These are phyloP conservation scores for Pseudorhiza aurosa DNA, from an alignment of 30 jellyfish, hydroid and myxozoan genomes.

Conservation along the genomic window DNA sequence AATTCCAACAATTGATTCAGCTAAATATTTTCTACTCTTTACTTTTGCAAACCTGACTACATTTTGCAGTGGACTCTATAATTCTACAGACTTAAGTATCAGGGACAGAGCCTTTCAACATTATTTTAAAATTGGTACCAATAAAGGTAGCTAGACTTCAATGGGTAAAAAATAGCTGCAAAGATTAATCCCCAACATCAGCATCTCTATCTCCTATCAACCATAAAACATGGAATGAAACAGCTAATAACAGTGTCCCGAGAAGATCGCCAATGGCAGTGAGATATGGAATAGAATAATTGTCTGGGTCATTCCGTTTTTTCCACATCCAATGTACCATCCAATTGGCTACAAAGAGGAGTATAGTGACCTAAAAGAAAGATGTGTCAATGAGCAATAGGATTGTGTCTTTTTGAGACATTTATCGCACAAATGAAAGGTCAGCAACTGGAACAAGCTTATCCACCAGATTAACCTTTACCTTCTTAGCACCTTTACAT, in stretches of 20 bases:
- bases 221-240: constrained; percentile 82
- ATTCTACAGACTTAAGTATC: too few species aligned
- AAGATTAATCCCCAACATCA: constrained; percentile 75
- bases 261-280: constrained; percentile 98
- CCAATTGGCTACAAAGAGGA: constrained; percentile 90
- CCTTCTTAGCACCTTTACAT: too few species aligned
- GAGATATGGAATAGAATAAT: constrained; percentile 85
- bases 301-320: constrained; percentile 92
- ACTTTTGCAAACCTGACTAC: too few species aligned
- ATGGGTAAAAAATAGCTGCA: not conserved
- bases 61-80: too few species aligned
- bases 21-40: too few species aligned
- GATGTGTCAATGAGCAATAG: too few species aligned
- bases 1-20: too few species aligned
- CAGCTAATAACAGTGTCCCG: constrained; percentile 89
- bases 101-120: too few species aligned
- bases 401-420: too few species aligned
- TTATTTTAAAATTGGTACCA: not conserved
- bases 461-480: too few species aligned
- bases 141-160: not conserved
- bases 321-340: constrained; percentile 98
- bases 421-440: too few species aligned
- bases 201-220: constrained; percentile 85
- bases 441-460: too few species aligned
- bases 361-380: constrained; percentile 67